These are phyloP conservation scores for Rhynchotus rufescens DNA, from an alignment of 2,797 vertebrate species.

Conservation along the genomic window DNA sequence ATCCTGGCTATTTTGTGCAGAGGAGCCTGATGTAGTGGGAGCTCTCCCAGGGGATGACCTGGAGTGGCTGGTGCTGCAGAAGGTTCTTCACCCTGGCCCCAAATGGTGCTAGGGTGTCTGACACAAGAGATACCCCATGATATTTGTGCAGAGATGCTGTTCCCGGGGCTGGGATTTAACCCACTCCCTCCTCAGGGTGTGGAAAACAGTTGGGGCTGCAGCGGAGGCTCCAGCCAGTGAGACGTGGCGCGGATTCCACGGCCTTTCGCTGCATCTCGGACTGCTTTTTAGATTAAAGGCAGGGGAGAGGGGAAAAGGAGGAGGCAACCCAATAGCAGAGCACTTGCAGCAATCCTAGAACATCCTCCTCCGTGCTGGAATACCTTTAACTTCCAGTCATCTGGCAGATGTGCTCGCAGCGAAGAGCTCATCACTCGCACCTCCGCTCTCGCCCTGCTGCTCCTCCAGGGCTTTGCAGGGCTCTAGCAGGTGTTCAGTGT, in stretches of 20 bases:
- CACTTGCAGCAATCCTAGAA: background rate
- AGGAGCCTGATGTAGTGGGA: background rate
- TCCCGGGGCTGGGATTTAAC: background rate
- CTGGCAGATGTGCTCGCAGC: slow-evolving; percentile 25
- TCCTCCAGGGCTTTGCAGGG: background rate
- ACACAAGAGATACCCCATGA: background rate
- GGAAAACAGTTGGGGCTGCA: background rate
- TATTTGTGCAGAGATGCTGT: background rate
- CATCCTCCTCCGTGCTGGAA: background rate
- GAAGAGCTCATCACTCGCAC: background rate
- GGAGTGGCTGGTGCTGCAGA: background rate
- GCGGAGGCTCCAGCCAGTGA: background rate
- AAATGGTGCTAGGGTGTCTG: background rate
- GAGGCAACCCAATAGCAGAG: background rate
- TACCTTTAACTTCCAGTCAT: background rate
- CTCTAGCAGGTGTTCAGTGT: slow-evolving; percentile 16
- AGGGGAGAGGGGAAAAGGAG: background rate
- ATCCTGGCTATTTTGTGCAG: background rate
- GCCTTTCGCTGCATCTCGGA: background rate
- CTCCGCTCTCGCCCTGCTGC: accelerated
- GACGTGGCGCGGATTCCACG: background rate
- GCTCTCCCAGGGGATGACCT: background rate
- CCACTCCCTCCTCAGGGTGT: background rate
- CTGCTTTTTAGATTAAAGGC: background rate
- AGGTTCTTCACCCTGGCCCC: background rate